Conservation (phyloP, 2,113 vertebrate species). For the Halcyon malimbica region DNA sequence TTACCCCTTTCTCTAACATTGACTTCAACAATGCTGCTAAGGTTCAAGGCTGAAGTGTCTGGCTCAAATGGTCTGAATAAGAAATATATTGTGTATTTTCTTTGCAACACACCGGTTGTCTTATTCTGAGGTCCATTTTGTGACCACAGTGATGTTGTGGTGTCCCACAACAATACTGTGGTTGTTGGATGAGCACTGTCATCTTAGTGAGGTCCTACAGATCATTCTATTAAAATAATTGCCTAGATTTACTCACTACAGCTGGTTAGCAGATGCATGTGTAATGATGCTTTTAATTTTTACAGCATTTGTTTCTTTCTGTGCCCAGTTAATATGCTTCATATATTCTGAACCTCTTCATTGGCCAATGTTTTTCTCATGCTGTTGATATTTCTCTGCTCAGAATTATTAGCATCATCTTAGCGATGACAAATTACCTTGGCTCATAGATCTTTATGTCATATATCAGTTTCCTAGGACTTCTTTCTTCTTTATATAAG, state of each 20-base stretch:
- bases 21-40: neutral
- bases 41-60: neutral
- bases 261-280: neutral
- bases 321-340: neutral
- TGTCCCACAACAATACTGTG: neutral
- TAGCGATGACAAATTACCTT: neutral
- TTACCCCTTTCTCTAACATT: neutral
- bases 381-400: neutral
- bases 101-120: neutral
- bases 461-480: neutral
- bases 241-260: neutral
- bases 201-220: neutral
- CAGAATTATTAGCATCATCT: accelerated
- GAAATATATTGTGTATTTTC: neutral
- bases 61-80: neutral
- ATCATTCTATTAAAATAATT: neutral
- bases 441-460: neutral
- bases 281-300: neutral
- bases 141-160: neutral
- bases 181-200: neutral
- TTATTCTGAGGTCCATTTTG: neutral
- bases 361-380: neutral
- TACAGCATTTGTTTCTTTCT: neutral
- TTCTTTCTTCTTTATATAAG: neutral
- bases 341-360: neutral